phyloP scores from a whole-genome alignment of 1,140 invertebrate genomes.

The Rhizoglyphus robini region DNA sequence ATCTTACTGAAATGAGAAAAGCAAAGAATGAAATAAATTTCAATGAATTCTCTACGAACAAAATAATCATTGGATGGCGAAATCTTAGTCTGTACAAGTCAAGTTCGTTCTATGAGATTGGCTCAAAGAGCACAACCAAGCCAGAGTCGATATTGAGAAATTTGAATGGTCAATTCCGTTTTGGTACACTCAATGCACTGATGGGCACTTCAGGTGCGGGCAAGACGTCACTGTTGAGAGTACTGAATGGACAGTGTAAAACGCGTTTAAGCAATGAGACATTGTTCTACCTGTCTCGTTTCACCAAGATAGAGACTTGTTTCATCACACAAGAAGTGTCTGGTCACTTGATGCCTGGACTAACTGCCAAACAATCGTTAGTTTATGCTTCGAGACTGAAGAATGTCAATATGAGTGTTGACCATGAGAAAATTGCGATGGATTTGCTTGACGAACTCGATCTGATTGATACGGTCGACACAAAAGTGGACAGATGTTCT shows the following conservation, averaged over 20 bases:
- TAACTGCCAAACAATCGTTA: conserved; percentile 15
- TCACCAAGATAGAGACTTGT: background rate
- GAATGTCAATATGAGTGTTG: background rate
- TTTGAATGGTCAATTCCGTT: conserved; percentile 24
- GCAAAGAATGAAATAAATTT: background rate
- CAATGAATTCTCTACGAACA: background rate
- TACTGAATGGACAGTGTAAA: conserved; percentile 4
- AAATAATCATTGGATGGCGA: background rate
- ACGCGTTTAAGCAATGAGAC: background rate
- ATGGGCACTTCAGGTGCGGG: conserved; percentile 18
- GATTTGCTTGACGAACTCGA: background rate
- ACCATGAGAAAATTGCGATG: background rate
- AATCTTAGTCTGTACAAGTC: background rate
- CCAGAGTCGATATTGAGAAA: conserved; percentile 9
- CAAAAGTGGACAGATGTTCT: conserved; percentile 60
- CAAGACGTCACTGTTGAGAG: conserved; percentile 16
- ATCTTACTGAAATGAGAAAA: background rate
- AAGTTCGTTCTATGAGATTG: background rate
- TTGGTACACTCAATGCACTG: conserved; percentile 37
- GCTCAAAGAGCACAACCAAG: background rate
- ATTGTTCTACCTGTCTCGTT: background rate
- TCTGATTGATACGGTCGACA: conserved; percentile 37
- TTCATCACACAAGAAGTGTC: conserved; percentile 14
- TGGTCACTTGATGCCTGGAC: conserved; percentile 5
- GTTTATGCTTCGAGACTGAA: conserved; percentile 12